Conservation (phyloP, 1,140 invertebrate genomes). For the Zaprionus nigranus region DNA sequence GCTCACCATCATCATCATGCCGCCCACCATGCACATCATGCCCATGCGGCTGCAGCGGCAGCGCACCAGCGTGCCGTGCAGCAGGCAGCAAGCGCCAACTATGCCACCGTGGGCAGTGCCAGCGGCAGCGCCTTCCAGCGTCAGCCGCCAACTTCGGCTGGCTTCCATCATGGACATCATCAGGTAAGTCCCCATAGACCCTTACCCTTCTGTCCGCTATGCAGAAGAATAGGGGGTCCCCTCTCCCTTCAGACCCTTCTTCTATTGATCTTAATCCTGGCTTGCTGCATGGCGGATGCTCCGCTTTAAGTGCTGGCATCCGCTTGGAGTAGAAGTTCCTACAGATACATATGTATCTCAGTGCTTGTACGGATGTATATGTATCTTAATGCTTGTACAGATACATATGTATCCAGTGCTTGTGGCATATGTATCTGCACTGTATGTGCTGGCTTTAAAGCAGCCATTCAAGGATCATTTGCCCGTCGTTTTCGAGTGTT, state of each 20-base stretch:
- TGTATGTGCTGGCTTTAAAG: slow-evolving; percentile 19
- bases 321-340: slow-evolving; percentile 40
- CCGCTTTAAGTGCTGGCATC: slow-evolving; percentile 59
- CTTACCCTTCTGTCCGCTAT: neutral
- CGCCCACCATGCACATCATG: slow-evolving; percentile 52
- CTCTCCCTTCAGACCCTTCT: too few species aligned
- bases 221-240: too few species aligned
- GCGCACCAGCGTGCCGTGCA: slow-evolving; percentile 57
- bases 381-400: slow-evolving; percentile 19
- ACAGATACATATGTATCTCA: slow-evolving; percentile 3
- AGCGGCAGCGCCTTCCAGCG: slow-evolving; percentile 80
- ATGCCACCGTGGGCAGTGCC: slow-evolving; percentile 66
- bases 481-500: slow-evolving; percentile 60
- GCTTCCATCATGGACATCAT: slow-evolving; percentile 83
- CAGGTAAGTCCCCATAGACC: slow-evolving; percentile 64
- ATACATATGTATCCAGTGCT: slow-evolving; percentile 26
- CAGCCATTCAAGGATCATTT: slow-evolving; percentile 72
- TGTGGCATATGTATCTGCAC: slow-evolving; percentile 27
- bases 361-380: slow-evolving; percentile 22
- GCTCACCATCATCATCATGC: slow-evolving; percentile 54
- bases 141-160: slow-evolving; percentile 65
- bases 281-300: slow-evolving; percentile 51
- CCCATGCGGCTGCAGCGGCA: slow-evolving; percentile 49
- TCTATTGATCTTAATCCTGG: slow-evolving; percentile 61
- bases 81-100: slow-evolving; percentile 51